Evolutionary conservation across 2,113 vertebrate genomes (phyloP), one percentile per base, ranked within the genome.

Genomic region (Hoplias malabaricus): DNA sequence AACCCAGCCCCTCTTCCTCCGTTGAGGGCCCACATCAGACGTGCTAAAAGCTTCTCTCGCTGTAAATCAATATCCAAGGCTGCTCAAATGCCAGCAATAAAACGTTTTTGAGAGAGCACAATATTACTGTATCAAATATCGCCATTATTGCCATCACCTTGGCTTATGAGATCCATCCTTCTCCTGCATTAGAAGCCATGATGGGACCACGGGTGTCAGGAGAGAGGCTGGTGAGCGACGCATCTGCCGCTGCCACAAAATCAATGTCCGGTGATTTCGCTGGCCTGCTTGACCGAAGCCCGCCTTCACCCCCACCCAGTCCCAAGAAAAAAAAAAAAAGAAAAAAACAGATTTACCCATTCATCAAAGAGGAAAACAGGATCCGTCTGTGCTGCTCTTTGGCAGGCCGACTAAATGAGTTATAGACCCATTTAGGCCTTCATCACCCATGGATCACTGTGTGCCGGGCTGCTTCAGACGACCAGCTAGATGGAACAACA

Each of bases 381-480:
- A 77, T 83, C 69, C 50, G 40, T 81, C 73, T 77, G 31, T 42
- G 27, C 61, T 80, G 73, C 42, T 80, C 54, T 73, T 81, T 84
- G 80, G 82, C 81, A 85, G 84, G 67, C 81, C 72, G 80, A 73
- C 69, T 84, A 90, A 89, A 92, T 90, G 88, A 89, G 78, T 91
- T 90, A 92, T 88, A 86, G 82, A 84, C 77, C 86, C 89, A 89
- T 91, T 91, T 89, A 84, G 84, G 85, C 86, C 83, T 84, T 87
- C 89, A 88, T 88, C 87, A 88, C 82, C 43, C 74, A 65, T 53
- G 54, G 66, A 78, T 68, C 50, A 69, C 53, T 31, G 69, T 63
- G 46, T 10, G 33, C 40, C 34, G 65, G 68, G 62, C n/a, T 50
- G 76, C 48, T 66, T 14, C 53, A 46, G 42, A 63, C 9, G 14